Conservation (phyloP, 2,113 vertebrate species). For the Suricata suricatta region DNA sequence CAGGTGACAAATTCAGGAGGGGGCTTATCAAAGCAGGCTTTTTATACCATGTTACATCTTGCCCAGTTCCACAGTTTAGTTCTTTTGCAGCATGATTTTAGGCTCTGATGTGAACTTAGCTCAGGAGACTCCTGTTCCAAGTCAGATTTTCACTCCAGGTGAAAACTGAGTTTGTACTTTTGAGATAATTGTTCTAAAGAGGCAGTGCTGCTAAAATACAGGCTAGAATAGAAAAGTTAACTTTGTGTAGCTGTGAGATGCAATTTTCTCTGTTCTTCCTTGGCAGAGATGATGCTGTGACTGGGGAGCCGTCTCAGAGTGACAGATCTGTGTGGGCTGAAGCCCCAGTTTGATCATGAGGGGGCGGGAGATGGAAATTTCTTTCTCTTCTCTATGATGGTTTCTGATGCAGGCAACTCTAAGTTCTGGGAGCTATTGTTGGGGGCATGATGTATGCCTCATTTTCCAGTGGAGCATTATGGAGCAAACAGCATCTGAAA, state of each 20-base stretch:
- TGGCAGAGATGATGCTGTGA: slow-evolving; percentile 74
- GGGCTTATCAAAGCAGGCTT: neutral
- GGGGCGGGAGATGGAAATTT: slow-evolving; percentile 72
- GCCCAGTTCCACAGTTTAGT: neutral
- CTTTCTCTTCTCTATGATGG: slow-evolving; percentile 60
- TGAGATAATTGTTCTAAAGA: slow-evolving; percentile 65
- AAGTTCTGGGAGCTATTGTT: slow-evolving; percentile 59
- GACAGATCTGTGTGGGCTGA: slow-evolving; percentile 79
- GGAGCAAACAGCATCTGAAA: neutral
- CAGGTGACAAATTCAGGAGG: slow-evolving; percentile 26
- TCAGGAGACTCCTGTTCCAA: slow-evolving; percentile 45
- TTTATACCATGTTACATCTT: neutral
- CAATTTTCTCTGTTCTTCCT: slow-evolving; percentile 73
- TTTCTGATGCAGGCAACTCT: slow-evolving; percentile 60
- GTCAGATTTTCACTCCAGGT: slow-evolving; percentile 52
- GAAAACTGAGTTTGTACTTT: slow-evolving; percentile 69
- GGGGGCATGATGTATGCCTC: slow-evolving; percentile 18
- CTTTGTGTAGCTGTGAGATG: slow-evolving; percentile 68
- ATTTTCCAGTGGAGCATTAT: slow-evolving; percentile 55
- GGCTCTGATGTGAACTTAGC: slow-evolving; percentile 20
- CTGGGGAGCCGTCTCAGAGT: slow-evolving; percentile 72
- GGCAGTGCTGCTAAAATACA: slow-evolving; percentile 54
- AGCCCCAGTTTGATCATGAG: slow-evolving; percentile 74
- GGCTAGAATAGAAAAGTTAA: slow-evolving; percentile 72
- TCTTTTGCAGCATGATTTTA: slow-evolving; percentile 55